Evolutionary conservation across 2,797 vertebrate genomes (phyloP), one percentile per base, ranked within the genome.

Genomic region (Esox lucius): DNA sequence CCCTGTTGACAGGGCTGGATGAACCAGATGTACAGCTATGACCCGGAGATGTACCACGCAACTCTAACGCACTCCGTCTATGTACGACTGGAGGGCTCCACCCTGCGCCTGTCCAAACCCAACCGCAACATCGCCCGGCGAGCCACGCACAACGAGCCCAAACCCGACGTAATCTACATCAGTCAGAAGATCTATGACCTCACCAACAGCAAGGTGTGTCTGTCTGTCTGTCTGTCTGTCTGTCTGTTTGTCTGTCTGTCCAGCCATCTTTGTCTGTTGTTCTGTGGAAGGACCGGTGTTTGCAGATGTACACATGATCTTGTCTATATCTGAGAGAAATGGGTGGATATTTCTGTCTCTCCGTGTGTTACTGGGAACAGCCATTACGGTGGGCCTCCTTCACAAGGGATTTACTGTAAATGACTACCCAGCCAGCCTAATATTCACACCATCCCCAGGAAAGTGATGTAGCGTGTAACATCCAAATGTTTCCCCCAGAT

Each of bases 181-280:
- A 98, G 97, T 93, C 98, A 99, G 93, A 99, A 98, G 89, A 98
- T 98, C 85, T 99, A 97, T 3, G 97, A 99, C 80, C 93, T 99
- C 75, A 93, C 94, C 0, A 95, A 98, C 84, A 97, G 98, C 93
- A 98, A 96, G 95, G 98, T 99, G 83, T 80, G 92, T 56, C n/a
- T 56, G 48, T 68, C 22, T 42, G 24, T 49, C 11, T 24, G 17
- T 33, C n/a, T 4, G 9, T 15, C 24, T 26, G 26, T 70, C 69
- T 49, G 11, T 12, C 11, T 46, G 46, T 56, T 4, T 59, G 68
- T 76, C 35, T 13, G 51, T 46, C 42, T 42, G 39, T 42, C 39
- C 39, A 5, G 39, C 5, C 5, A 9, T 42, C 5, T 42, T 42
- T 42, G 39, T 42, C 39, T 9, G 39, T 42, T 39, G 2, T 9